A percentile compares a stretch with the other conserved stretches of the same genome.
These are phyloP conservation scores for Bugulina stolonifera DNA, from an alignment of 2,888 invertebrate genomes.

Conservation along the genomic window DNA sequence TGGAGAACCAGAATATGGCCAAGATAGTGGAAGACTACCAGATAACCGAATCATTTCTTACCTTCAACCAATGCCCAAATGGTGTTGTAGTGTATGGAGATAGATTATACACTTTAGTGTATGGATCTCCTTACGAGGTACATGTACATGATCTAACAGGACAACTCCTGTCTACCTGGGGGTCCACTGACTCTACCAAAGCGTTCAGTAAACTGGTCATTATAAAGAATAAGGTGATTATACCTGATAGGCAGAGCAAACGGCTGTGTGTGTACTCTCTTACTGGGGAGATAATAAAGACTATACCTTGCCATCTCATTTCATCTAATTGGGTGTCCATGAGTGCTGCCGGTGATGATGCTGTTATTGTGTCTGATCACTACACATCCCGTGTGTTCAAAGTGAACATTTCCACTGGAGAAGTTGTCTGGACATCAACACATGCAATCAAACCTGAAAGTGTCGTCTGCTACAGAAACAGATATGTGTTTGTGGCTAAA, in stretches of 20 bases:
- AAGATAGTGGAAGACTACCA: neutral
- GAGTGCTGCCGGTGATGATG: neutral
- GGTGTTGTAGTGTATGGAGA: neutral
- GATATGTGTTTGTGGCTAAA: neutral
- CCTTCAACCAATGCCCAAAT: neutral
- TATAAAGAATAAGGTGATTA: neutral
- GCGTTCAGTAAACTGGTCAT: neutral
- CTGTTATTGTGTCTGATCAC: neutral
- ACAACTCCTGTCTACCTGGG: neutral
- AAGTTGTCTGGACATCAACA: neutral
- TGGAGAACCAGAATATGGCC: neutral
- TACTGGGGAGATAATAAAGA: neutral
- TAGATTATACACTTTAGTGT: neutral
- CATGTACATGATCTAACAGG: neutral
- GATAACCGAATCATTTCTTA: neutral
- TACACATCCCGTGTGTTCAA: neutral
- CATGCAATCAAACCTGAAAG: neutral
- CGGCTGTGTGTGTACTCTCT: neutral
- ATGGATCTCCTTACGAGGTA: neutral
- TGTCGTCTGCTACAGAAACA: neutral
- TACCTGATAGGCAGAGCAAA: slow-evolving; percentile 4
- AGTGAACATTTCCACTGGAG: neutral
- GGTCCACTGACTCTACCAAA: neutral
- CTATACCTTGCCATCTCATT: neutral
- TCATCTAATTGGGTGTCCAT: neutral